These are phyloP conservation scores for Smittia aterrima DNA, from an alignment of 2,888 invertebrate species.

Conservation along the genomic window DNA sequence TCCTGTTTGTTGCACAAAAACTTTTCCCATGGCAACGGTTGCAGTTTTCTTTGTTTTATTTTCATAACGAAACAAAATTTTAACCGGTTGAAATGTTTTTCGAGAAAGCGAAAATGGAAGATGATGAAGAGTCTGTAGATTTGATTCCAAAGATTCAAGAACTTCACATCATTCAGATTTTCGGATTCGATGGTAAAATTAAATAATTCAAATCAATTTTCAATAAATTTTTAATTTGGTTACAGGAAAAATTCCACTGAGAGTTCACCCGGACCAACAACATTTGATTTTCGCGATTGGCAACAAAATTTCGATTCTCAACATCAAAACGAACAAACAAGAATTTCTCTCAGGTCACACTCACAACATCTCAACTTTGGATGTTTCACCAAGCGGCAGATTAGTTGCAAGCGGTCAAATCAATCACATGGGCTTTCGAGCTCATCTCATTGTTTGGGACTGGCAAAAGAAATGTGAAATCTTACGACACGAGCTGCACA, in stretches of 20 bases:
- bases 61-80: conserved; percentile 6
- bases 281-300: conserved; percentile 77
- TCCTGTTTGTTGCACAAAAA: not conserved
- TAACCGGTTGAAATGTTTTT: not conserved
- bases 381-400: conserved; percentile 61
- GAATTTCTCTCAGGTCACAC: conserved; percentile 75
- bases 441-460: conserved; percentile 84
- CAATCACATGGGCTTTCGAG: conserved; percentile 87
- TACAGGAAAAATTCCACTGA: conserved; percentile 41
- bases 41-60: conserved; percentile 15
- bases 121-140: not conserved
- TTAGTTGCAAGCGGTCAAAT: conserved; percentile 26
- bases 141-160: not conserved
- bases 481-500: conserved; percentile 77
- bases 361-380: conserved; percentile 73
- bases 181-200: conserved; percentile 76
- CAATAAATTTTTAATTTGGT: not conserved
- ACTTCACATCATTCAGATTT: conserved; percentile 54
- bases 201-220: not conserved
- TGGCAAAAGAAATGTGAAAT: conserved; percentile 64
- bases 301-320: conserved; percentile 71
- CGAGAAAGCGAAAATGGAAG: not conserved
- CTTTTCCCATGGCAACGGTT: not conserved
- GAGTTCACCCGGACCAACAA: conserved; percentile 68
- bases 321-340: conserved; percentile 69